Conservation (phyloP, 1,140 invertebrate species). For the Nixonia krombeini region DNA sequence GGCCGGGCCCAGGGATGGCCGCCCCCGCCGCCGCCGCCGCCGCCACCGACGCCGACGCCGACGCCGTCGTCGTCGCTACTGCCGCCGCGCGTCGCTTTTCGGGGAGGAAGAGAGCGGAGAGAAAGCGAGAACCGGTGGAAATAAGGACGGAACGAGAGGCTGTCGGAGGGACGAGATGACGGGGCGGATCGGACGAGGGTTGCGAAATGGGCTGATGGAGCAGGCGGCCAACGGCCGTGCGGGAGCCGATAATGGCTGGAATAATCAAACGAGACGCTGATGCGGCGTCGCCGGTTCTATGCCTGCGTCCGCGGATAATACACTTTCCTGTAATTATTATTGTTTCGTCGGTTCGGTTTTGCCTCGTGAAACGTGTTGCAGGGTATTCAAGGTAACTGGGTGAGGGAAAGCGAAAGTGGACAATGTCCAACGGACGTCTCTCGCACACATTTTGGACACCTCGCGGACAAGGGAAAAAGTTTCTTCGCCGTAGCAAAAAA, state of each 20-base stretch:
- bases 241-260: conserved; percentile 44
- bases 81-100: not conserved
- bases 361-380: not conserved
- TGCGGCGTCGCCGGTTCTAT: conserved; percentile 19
- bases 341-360: too few species aligned
- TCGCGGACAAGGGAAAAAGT: too few species aligned
- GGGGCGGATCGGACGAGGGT: conserved; percentile 33
- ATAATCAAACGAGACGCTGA: conserved; percentile 54
- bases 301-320: not conserved
- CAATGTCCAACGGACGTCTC: too few species aligned
- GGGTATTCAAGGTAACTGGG: too few species aligned
- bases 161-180: conserved; percentile 14
- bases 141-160: conserved; percentile 39
- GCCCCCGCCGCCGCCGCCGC: not conserved
- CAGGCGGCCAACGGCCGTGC: conserved; percentile 39
- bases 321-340: too few species aligned
- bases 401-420: too few species aligned
- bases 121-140: conserved; percentile 15
- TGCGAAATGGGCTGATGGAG: conserved; percentile 37
- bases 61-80: not conserved
- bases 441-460: too few species aligned
- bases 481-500: too few species aligned
- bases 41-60: too few species aligned
- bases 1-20: conserved; percentile 1
- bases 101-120: conserved; percentile 23